Evolutionary conservation across 1,140 invertebrate genomes (phyloP), one percentile per base, ranked within the genome.

Genomic region (Panagrolaimus sp.): DNA sequence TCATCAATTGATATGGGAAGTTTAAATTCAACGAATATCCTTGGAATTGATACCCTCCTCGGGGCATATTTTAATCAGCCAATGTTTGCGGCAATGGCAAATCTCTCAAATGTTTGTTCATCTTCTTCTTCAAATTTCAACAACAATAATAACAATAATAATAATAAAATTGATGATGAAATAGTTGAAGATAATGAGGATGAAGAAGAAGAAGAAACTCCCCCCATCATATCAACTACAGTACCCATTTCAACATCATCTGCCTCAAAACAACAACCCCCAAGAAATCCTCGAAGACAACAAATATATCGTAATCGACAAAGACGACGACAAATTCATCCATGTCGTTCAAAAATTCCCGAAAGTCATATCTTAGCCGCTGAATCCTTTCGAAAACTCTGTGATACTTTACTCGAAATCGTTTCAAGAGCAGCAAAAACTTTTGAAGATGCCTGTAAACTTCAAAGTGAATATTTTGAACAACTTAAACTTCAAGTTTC

Each of bases 381-480:
- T 14, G 52, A 58, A 10, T 14, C 52, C 1, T 58, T 58, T 28
- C 21, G 17, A 58, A 21, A 28, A 58, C 52, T 58, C 12, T 58
- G 52, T 17, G 52, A 58, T 12, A 26, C 52, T 7, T 26, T 58
- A 28, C 21, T 58, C 14, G 52, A 58, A 21, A 58, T 58, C 17
- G 21, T 58, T 12, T n/a, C 52, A 17, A 58, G 28, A 28, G 52
- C 52, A 2, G 52, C 52, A 14, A 58, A 58, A 28, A 58, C 21
- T 28, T 58, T 58, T 28, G 52, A 58, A 17, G 52, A 58, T 58
- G 52, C 52, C 8, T 58, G 52, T n/a, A 58, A 58, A 58, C 52
- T 58, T 58, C 52, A 58, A 6, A 12, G 15, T 26, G 52, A 58
- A 28, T 58, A 58, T 58, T 58, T 58, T 28, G 32, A 38, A 38